Evolutionary conservation across 2,113 vertebrate genomes (phyloP).

Genomic region (Pogonocichla stellata): DNA sequence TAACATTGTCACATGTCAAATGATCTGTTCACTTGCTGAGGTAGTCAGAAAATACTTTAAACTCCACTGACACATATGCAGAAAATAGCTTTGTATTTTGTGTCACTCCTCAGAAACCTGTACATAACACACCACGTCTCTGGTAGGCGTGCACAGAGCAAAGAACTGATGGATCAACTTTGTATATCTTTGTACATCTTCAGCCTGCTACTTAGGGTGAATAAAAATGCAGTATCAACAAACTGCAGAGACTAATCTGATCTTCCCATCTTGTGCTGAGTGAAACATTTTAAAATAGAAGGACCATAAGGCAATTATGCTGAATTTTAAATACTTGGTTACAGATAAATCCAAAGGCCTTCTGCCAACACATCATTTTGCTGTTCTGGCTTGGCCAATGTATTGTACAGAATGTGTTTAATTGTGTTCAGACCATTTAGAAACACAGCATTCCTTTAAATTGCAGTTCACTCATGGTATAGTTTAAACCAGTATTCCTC

Average conservation of each 20-base stretch:
- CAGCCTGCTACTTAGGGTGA: constrained; percentile 37
- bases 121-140: not conserved
- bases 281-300: constrained; percentile 62
- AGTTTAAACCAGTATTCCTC: constrained; percentile 19
- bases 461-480: not conserved
- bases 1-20: not conserved
- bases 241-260: constrained; percentile 54
- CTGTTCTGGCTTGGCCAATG: not conserved
- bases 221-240: constrained; percentile 58
- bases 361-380: constrained; percentile 28
- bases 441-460: not conserved
- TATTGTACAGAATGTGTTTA: constrained; percentile 14
- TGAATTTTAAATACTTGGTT: constrained; percentile 58
- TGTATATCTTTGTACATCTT: not conserved
- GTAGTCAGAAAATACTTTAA: not conserved
- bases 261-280: constrained; percentile 47
- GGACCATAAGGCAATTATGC: constrained; percentile 64
- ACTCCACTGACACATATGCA: not conserved
- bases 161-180: constrained; percentile 15
- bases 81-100: not conserved
- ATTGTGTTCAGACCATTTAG: not conserved
- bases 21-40: not conserved
- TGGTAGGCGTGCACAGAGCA: not conserved
- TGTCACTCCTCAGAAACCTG: not conserved
- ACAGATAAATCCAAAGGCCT: constrained; percentile 28